Base-by-base conservation (phyloP, 2,113 vertebrate species). In the Dunckerocampus dactyliophorus region DNA sequence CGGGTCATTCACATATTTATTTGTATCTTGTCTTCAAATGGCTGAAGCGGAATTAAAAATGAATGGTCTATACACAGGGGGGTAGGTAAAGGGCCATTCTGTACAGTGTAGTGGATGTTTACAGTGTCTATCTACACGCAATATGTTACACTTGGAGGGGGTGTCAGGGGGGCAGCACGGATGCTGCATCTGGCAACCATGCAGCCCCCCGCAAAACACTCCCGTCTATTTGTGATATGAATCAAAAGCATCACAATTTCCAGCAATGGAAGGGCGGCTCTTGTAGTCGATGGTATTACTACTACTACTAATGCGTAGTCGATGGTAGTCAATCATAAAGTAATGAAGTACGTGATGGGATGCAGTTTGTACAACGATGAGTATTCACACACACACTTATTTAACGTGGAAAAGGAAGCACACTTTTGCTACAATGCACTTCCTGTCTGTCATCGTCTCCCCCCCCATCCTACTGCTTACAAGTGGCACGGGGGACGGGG, bases 91-190 rank as follows among this genome's bases (percentile, higher is more conserved):
- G 81, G 82, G 74, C 71, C 74, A 69, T 80, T 87, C 85, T 88
- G 81, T 88, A 88, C 87, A 88, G 83, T 82, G 81, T 82, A 54
- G 79, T 71, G 76, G 76, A 68, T 85, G 87, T 90, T 85, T 90
- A 89, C 89, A 92, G 91, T 92, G 90, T 89, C 80, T 86, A 87
- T 89, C 85, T 90, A 82, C 87, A 89, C 72, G 66, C 66, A 88
- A 91, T 91, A 92, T 87, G 86, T 91, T 92, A 88, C 83, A 88
- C 31, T 34, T 28, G 24, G 24, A 5, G 31, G 31, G 24, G 24
- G 24, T 2, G 24, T 28, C 24, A 28, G n/a, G n/a, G n/a, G n/a
- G n/a, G n/a, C n/a, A n/a, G n/a, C n/a, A n/a, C n/a, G n/a, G n/a
- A n/a, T n/a, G n/a, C n/a, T n/a, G n/a, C n/a, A n/a, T n/a, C n/a